A percentile compares a stretch with the other conserved stretches of the same genome.
phyloP scores from a whole-genome alignment of 2,888 invertebrate genomes.

The Anaspis maculata region DNA sequence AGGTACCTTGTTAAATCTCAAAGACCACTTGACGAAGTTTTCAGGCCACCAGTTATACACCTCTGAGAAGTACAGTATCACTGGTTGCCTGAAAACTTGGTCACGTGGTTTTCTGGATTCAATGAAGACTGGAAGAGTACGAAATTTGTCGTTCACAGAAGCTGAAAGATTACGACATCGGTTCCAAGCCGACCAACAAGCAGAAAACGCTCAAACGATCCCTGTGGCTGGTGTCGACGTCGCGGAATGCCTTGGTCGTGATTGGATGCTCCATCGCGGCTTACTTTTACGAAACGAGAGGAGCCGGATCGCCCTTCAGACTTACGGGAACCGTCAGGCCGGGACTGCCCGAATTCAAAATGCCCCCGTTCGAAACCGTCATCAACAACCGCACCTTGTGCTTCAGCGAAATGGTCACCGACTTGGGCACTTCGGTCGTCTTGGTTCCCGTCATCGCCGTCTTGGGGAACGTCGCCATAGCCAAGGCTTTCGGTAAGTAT shows the following conservation, averaged over 20 bases:
- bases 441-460: conserved; percentile 86
- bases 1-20: too few relatives aligned
- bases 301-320: conserved; percentile 54
- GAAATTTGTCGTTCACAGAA: too few relatives aligned
- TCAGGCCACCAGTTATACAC: too few relatives aligned
- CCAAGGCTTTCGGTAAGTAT: conserved; percentile 83
- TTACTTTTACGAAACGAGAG: conserved; percentile 47
- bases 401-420: conserved; percentile 64
- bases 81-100: too few relatives aligned
- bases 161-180: conserved; percentile 59
- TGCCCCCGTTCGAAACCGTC: conserved; percentile 65
- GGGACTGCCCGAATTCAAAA: conserved; percentile 60
- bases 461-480: conserved; percentile 90
- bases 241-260: conserved; percentile 78
- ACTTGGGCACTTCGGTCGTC: conserved; percentile 76
- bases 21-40: too few relatives aligned
- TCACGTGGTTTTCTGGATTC: too few relatives aligned
- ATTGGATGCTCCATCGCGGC: conserved; percentile 62
- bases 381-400: conserved; percentile 50
- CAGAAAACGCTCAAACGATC: conserved; percentile 47
- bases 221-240: conserved; percentile 71
- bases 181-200: conserved; percentile 36
- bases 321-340: conserved; percentile 67
- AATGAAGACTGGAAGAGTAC: too few relatives aligned
- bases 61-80: too few relatives aligned